Base-by-base conservation (phyloP, 2,888 invertebrate species). In the Netelia virgata region DNA sequence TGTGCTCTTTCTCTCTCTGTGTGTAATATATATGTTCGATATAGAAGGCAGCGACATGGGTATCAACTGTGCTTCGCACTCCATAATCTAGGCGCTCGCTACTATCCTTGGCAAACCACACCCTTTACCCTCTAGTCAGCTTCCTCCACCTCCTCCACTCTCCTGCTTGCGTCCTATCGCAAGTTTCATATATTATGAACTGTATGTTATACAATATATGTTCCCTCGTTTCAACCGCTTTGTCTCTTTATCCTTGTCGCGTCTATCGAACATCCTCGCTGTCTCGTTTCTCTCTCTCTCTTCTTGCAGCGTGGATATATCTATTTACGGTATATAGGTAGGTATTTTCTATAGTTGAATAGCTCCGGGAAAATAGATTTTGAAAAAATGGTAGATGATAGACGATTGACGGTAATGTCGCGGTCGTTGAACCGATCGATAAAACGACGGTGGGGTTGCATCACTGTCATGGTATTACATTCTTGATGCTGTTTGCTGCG, bases 31-130 rank as follows among this genome's bases (percentile, higher is more conserved):
- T 66, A 47, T 43, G 47, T 66, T 1, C 43, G 53, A 70, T 53
- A 61, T 78, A 61, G 23, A 55, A 66, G n/a, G 14, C 47, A 63
- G 43, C 14, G 50, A 63, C 55, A 64, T 63, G 61, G 55, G 68
- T 81, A 81, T 81, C 74, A 81, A 81, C 69, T 75, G 63, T 55
- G 20, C 63, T 69, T 16, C 69, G 69, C 69, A 82, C 75, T 75
- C 75, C 55, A 75, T 82, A 82, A 75, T 75, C 81, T 63, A 82
- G 16, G 63, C 63, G 63, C 23, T 50, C 36, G n/a, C 50, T 23
- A 41, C 70, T 59, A 43, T 59, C 43, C 72, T 41, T 16, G n/a
- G 14, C 64, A n/a, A n/a, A 11, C 50, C 50, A 36, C 63, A 75
- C 36, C 74, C 74, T 50, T 16, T 63, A 61, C 6, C 16, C 20